A percentile compares a stretch with the other conserved stretches of the same genome.
Conservation (phyloP, 2,797 vertebrate species). For the Urosaurus nigricauda region DNA sequence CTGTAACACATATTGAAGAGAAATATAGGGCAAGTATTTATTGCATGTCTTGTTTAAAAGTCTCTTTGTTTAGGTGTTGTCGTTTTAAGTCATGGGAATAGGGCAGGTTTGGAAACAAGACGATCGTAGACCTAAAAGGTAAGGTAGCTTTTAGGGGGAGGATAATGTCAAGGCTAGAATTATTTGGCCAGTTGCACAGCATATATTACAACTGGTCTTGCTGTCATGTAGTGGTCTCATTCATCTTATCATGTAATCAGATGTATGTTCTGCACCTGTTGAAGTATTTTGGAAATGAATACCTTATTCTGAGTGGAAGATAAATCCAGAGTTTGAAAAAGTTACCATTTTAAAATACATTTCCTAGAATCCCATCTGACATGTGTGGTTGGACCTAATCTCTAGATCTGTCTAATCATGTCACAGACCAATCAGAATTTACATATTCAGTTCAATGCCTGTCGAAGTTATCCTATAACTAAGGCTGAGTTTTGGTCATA, state of each 20-base stretch:
- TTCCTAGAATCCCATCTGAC: too few relatives aligned
- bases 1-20: not conserved
- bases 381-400: too few relatives aligned
- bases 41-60: not conserved
- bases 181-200: not conserved
- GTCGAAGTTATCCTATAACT: not conserved
- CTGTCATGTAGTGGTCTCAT: not conserved
- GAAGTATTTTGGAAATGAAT: not conserved
- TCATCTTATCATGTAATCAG: not conserved
- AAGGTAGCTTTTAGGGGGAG: not conserved
- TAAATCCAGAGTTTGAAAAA: not conserved
- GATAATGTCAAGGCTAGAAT: not conserved
- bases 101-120: not conserved
- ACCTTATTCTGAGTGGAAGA: not conserved
- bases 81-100: not conserved
- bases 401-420: not conserved
- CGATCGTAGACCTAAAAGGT: not conserved
- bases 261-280: not conserved
- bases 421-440: not conserved
- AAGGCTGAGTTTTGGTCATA: not conserved
- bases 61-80: slow-evolving; percentile 4
- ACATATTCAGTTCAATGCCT: not conserved
- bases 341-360: too few relatives aligned
- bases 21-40: not conserved
- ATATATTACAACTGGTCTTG: not conserved